Evolutionary conservation across 2,888 invertebrate genomes (phyloP).

Genomic region (Masnerella sp.): DNA sequence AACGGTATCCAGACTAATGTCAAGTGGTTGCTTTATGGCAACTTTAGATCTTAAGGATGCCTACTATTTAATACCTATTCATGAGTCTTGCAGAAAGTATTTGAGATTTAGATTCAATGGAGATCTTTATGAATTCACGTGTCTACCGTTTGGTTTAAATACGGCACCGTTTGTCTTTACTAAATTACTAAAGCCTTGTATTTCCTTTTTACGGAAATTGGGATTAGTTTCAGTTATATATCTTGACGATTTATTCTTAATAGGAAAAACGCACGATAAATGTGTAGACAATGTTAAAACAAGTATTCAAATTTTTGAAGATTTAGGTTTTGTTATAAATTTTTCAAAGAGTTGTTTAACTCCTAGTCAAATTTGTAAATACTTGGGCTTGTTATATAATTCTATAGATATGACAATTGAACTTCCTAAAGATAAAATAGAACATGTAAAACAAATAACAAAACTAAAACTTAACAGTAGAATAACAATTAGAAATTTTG

Average conservation of each 20-base stretch:
- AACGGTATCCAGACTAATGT: conserved; percentile 22
- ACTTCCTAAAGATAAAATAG: background rate
- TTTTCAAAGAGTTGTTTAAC: background rate
- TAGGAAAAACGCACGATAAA: background rate
- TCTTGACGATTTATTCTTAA: background rate
- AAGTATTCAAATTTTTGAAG: conserved; percentile 20
- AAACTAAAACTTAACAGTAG: background rate
- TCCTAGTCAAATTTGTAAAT: background rate
- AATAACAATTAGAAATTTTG: conserved; percentile 27
- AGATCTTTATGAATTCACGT: conserved; percentile 11
- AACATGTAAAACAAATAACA: background rate
- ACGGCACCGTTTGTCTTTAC: background rate
- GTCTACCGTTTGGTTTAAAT: background rate
- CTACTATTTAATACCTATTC: conserved; percentile 37
- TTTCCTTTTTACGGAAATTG: background rate
- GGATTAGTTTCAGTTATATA: background rate
- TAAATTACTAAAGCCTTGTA: background rate
- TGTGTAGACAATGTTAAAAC: conserved; percentile 3
- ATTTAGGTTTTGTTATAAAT: conserved; percentile 47
- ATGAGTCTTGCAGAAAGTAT: conserved; percentile 33
- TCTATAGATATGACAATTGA: background rate
- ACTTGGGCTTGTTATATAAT: background rate
- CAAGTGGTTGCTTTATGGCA: conserved; percentile 17
- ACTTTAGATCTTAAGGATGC: conserved; percentile 48
- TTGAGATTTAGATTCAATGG: conserved; percentile 45